These are phyloP conservation scores for Clangula hyemalis DNA, from an alignment of 2,797 vertebrate species.

Conservation along the genomic window DNA sequence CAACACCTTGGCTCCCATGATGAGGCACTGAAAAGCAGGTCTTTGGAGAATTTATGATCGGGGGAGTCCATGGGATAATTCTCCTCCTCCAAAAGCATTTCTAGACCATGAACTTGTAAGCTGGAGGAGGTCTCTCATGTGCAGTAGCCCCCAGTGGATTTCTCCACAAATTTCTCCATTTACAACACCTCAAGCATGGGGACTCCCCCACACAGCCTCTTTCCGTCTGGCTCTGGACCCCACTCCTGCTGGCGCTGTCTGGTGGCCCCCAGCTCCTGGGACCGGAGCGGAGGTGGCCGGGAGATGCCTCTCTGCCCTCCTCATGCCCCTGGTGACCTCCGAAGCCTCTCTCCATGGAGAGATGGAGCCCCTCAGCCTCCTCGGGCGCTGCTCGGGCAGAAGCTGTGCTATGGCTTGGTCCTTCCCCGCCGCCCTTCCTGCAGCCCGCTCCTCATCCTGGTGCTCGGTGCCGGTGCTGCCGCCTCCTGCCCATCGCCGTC, in stretches of 20 bases:
- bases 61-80: not conserved
- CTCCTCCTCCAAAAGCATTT: not conserved
- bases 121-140: not conserved
- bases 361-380: not conserved
- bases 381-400: not conserved
- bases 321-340: not conserved
- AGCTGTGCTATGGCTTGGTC: not conserved
- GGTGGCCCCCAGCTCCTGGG: not conserved
- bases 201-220: accelerated
- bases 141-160: not conserved
- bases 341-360: not conserved
- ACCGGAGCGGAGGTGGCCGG: not conserved
- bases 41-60: not conserved
- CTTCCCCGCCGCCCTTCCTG: accelerated
- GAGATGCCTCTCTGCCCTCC: not conserved
- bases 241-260: not conserved
- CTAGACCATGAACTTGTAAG: not conserved
- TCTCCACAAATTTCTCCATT: not conserved
- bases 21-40: not conserved
- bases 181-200: not conserved
- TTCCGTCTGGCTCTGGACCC: not conserved
- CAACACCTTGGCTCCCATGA: not conserved
- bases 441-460: not conserved
- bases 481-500: not conserved
- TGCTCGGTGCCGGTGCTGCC: not conserved